Percentiles rank a stretch among this genome's conserved stretches.
phyloP scores from a whole-genome alignment of 2,797 vertebrate genomes.

The Chiroxiphia lanceolata region DNA sequence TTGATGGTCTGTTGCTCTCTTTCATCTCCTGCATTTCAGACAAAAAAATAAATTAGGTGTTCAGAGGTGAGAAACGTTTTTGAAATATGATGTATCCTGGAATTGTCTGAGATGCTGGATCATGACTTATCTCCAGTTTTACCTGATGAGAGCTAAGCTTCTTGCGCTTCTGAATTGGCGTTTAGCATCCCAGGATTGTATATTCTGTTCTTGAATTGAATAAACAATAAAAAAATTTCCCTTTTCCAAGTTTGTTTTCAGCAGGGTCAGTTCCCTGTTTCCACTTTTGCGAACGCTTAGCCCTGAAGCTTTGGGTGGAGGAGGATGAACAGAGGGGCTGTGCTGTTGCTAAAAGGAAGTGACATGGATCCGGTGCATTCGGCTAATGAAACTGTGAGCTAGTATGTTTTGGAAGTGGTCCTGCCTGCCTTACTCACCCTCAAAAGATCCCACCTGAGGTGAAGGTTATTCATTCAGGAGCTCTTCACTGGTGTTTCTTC shows the following conservation, averaged over 20 bases:
- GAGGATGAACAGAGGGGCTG: neutral
- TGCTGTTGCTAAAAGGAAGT: neutral
- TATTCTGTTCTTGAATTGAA: neutral
- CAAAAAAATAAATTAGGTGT: neutral
- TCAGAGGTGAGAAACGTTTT: neutral
- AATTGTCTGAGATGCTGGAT: neutral
- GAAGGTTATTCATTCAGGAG: neutral
- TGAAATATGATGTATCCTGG: neutral
- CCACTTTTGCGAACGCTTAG: neutral
- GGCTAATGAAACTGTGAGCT: neutral
- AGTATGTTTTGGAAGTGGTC: neutral
- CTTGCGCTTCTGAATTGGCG: neutral
- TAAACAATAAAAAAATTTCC: accelerated
- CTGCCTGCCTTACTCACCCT: neutral
- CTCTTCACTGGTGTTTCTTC: neutral
- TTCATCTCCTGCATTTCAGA: neutral
- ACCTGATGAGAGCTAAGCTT: neutral
- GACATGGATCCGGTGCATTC: neutral
- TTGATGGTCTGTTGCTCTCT: neutral
- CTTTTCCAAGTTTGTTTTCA: neutral
- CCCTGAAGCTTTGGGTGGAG: neutral
- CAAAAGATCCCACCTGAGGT: neutral
- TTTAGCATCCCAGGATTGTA: neutral
- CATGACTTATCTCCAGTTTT: neutral
- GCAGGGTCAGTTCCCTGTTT: neutral